These are phyloP conservation scores for human DNA, from an alignment of 2,113 vertebrate genomes.

Conservation along the genomic window DNA sequence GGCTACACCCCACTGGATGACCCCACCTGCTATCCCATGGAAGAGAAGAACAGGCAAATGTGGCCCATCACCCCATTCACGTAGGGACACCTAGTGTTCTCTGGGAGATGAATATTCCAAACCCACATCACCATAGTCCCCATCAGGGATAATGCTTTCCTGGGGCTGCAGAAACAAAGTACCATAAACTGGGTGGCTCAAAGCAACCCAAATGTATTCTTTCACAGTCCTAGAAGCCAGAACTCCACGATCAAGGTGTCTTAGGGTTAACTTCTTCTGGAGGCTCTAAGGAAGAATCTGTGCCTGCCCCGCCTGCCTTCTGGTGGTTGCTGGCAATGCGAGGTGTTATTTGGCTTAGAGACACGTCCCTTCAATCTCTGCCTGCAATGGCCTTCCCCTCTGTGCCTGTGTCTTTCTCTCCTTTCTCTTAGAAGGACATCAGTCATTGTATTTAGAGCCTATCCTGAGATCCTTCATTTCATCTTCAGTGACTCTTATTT, in stretches of 20 bases:
- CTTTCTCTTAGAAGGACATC: background rate
- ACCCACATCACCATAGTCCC: accelerated
- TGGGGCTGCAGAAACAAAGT: background rate
- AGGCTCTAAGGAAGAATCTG: background rate
- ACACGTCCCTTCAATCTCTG: accelerated
- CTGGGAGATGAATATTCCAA: background rate
- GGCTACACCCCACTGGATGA: accelerated
- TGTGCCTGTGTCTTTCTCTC: background rate
- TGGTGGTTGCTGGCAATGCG: accelerated
- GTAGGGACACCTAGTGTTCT: background rate
- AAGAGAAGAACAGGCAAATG: background rate
- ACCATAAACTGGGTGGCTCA: background rate
- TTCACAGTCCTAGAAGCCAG: background rate
- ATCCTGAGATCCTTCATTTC: background rate
- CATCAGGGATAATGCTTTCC: background rate
- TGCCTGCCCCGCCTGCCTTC: too few species aligned
- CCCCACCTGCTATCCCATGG: background rate
- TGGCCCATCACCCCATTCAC: accelerated
- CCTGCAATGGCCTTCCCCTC: background rate
- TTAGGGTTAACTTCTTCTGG: background rate
- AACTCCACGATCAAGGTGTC: background rate
- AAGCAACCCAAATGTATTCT: background rate
- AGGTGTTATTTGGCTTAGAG: background rate
- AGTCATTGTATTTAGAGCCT: background rate
- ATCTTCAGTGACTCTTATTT: background rate